A percentile compares a stretch with the other conserved stretches of the same genome.
phyloP scores from a whole-genome alignment of 2,113 vertebrate genomes.

The Macaca mulatta region DNA sequence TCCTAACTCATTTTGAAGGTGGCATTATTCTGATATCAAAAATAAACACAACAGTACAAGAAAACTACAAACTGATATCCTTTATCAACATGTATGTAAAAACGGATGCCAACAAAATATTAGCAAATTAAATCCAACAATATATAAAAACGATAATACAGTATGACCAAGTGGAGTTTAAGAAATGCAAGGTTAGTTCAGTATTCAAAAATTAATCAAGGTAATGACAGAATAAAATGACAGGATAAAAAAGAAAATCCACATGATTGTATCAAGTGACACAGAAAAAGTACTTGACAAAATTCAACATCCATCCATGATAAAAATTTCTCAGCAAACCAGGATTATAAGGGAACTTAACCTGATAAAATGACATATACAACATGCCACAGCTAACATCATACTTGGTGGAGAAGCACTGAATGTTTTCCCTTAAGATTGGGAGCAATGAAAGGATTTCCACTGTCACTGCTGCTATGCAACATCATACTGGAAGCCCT shows the following conservation, averaged over 20 bases:
- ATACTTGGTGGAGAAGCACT: background rate
- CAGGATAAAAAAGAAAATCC: background rate
- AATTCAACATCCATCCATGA: background rate
- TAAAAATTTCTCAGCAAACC: background rate
- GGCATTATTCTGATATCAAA: background rate
- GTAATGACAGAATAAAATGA: background rate
- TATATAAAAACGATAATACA: background rate
- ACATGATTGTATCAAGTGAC: background rate
- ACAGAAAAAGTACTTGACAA: background rate
- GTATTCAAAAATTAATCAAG: background rate
- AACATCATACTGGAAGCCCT: background rate
- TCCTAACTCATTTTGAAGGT: background rate
- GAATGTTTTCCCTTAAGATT: background rate
- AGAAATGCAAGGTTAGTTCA: slow-evolving; percentile 15
- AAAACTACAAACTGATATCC: background rate
- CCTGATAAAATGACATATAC: background rate
- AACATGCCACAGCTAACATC: background rate
- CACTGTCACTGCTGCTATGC: background rate
- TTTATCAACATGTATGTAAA: background rate
- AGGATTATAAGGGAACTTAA: background rate
- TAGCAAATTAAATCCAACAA: background rate
- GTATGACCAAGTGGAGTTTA: background rate
- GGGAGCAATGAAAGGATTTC: background rate
- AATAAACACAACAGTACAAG: background rate
- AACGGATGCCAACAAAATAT: background rate